A percentile compares a stretch with the other conserved stretches of the same genome.
These are phyloP conservation scores for Phymastichus coffea DNA, from an alignment of 1,140 invertebrate species.

Conservation along the genomic window DNA sequence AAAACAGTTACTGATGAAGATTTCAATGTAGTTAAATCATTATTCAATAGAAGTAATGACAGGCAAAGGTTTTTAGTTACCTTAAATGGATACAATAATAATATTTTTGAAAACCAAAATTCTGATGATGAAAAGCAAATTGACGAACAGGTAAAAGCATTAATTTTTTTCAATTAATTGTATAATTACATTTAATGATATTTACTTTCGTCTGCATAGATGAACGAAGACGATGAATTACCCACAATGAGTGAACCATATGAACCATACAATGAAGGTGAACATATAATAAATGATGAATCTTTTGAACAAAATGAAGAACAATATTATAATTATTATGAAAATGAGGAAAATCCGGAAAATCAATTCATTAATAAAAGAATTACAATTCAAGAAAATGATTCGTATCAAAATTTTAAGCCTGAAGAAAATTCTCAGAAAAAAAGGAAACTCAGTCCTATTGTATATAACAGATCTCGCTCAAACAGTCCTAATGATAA, in stretches of 20 bases:
- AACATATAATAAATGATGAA: conserved; percentile 42
- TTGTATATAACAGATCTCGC: conserved; percentile 47
- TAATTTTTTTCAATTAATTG: too few species aligned
- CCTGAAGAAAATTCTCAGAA: conserved; percentile 30
- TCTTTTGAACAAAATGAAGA: conserved; percentile 37
- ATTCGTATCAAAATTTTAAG: conserved; percentile 37
- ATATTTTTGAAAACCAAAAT: conserved; percentile 40
- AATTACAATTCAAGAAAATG: too few species aligned
- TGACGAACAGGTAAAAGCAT: conserved; percentile 49
- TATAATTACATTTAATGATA: too few species aligned
- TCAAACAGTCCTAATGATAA: conserved; percentile 40
- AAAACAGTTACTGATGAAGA: conserved; percentile 41
- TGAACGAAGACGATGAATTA: conserved; percentile 48
- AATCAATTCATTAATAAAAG: too few species aligned
- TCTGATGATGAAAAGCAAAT: conserved; percentile 48
- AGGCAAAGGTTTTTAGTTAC: conserved; percentile 55
- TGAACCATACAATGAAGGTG: conserved; percentile 36
- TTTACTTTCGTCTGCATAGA: conserved; percentile 35
- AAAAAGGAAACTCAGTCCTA: conserved; percentile 50
- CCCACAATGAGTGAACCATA: conserved; percentile 37
- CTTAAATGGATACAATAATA: conserved; percentile 52
- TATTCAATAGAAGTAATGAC: conserved; percentile 51
- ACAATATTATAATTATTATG: background rate
- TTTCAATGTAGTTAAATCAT: conserved; percentile 51
- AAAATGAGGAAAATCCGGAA: background rate